Evolutionary conservation across 2,113 vertebrate species (phyloP).

Genomic region (human (Homo sapiens)): GRCh38 chr18:32406001-32406500

Average conservation of each 20-base stretch:
- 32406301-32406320: too few relatives aligned
- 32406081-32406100: background rate
- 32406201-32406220: too few relatives aligned
- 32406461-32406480: background rate
- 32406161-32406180: background rate
- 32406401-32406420: background rate
- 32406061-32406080: background rate
- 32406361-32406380: background rate
- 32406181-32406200: too few relatives aligned
- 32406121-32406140: slow-evolving; percentile 5
- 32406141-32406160: background rate
- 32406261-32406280: too few relatives aligned
- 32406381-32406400: background rate
- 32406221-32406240: too few relatives aligned
- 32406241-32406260: too few relatives aligned
- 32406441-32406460: background rate
- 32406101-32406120: background rate
- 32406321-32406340: background rate
- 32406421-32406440: background rate
- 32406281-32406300: too few relatives aligned
- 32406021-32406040: background rate
- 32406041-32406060: background rate
- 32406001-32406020: background rate
- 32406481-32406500: background rate
- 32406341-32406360: background rate